A percentile compares a stretch with the other conserved stretches of the same genome.
Conservation (phyloP, 2,888 invertebrate species). For the Thymelicus lineola region DNA sequence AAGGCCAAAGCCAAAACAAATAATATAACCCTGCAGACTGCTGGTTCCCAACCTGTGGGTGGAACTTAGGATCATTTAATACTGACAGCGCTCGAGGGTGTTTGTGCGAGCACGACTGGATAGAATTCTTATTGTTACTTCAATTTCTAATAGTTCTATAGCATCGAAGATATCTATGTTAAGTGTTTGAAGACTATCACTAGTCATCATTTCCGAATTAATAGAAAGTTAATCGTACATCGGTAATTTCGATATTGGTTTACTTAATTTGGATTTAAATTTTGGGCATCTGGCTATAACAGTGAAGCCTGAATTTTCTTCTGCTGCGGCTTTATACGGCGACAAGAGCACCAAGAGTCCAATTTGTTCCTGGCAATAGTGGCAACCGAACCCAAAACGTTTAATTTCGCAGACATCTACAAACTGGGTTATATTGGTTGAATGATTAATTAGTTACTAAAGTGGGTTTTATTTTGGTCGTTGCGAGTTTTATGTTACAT, state of each 20-base stretch:
- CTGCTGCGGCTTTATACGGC: no score
- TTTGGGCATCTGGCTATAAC: no score
- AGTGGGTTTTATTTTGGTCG: conserved; percentile 13
- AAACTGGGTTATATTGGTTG: conserved; percentile 5
- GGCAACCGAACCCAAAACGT: neutral
- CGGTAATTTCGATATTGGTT: no score
- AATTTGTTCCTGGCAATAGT: neutral
- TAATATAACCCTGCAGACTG: conserved; percentile 1
- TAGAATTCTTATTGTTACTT: neutral
- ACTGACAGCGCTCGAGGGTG: conserved; percentile 6
- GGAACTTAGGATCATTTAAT: conserved; percentile 7
- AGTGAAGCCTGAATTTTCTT: no score
- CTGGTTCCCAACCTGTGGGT: conserved; percentile 3
- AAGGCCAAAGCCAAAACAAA: neutral
- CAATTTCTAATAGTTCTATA: no score
- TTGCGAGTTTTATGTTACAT: neutral
- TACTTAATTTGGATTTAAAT: no score
- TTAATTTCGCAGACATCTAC: neutral
- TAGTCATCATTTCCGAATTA: no score
- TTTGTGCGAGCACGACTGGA: neutral
- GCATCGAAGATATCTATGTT: neutral
- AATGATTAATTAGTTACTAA: conserved; percentile 31
- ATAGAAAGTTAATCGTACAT: no score
- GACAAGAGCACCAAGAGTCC: no score
- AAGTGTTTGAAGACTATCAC: no score